Conservation (phyloP, 64 coral and sea anemone species). For the Montipora foliosa region DNA sequence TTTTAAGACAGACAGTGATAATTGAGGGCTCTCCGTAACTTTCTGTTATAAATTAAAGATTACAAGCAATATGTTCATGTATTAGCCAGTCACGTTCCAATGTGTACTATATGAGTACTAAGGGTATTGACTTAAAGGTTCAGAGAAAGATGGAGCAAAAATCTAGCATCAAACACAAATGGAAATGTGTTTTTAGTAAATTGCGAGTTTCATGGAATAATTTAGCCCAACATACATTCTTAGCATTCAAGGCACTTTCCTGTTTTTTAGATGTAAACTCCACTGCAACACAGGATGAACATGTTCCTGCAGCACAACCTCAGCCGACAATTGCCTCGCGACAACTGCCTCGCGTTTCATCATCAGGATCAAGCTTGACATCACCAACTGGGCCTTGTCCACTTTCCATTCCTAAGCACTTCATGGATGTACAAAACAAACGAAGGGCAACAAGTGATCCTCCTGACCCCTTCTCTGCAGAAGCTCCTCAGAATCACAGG, state of each 20-base stretch:
- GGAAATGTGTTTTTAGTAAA: no score
- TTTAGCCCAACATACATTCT: not conserved
- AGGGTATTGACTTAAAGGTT: no score
- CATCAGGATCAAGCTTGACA: constrained; percentile 12
- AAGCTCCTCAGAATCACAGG: not conserved
- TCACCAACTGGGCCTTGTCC: constrained; percentile 35
- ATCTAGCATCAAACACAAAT: no score
- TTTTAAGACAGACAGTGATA: no score
- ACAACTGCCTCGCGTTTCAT: not conserved
- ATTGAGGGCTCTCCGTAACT: no score
- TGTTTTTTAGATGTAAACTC: not conserved
- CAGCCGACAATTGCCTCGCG: not conserved
- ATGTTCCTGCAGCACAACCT: not conserved
- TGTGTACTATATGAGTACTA: no score
- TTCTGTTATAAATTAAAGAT: no score
- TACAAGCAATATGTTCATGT: no score
- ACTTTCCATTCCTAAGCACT: constrained; percentile 35
- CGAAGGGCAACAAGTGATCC: constrained; percentile 6
- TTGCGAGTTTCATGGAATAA: no score
- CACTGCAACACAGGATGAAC: not conserved
- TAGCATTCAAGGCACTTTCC: not conserved
- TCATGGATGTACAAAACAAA: constrained; percentile 9
- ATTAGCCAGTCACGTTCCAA: no score
- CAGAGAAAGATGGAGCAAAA: no score
- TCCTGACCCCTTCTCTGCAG: not conserved